phyloP scores from a whole-genome alignment of 2,113 vertebrate species.

The Corythoichthys intestinalis region DNA sequence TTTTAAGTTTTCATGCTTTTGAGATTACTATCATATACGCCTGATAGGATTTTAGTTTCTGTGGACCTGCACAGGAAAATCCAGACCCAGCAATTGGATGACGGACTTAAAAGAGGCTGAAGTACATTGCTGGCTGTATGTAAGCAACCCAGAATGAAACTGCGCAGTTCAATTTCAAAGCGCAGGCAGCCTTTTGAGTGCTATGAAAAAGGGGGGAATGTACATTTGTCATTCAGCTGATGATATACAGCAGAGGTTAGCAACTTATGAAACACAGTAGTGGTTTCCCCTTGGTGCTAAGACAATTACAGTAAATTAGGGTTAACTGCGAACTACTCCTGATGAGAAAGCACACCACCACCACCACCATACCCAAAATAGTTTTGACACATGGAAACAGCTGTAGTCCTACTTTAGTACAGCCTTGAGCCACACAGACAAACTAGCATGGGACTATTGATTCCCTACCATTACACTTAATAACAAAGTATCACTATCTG shows the following conservation, averaged over 20 bases:
- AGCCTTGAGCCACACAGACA: background rate
- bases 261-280: background rate
- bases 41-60: background rate
- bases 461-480: background rate
- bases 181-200: background rate
- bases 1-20: background rate
- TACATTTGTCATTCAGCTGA: background rate
- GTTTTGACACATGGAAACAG: background rate
- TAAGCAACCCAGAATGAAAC: background rate
- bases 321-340: background rate
- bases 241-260: constrained; percentile 2
- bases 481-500: background rate
- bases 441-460: background rate
- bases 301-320: background rate
- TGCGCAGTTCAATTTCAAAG: background rate
- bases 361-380: constrained; percentile 1
- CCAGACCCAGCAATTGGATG: background rate
- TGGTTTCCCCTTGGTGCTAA: constrained; percentile 20
- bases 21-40: background rate
- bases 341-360: background rate
- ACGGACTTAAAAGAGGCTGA: too few relatives aligned
- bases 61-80: background rate
- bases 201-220: background rate
- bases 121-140: background rate
- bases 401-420: background rate